phyloP scores from a whole-genome alignment of 2,113 vertebrate species.

The Numenius arquata region DNA sequence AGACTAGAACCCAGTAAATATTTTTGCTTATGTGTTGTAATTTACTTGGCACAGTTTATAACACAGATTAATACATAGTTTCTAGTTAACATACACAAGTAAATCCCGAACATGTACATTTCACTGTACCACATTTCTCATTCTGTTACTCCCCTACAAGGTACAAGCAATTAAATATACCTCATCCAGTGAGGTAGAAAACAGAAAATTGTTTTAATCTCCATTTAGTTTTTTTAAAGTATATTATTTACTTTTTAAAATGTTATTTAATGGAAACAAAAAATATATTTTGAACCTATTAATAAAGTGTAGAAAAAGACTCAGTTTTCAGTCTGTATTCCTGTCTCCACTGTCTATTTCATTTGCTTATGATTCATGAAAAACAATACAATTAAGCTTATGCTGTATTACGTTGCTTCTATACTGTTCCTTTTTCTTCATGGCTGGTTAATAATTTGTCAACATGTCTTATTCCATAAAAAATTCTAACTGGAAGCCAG shows the following conservation, averaged over 20 bases:
- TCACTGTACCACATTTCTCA: not conserved
- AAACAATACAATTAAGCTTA: not conserved
- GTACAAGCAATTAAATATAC: not conserved
- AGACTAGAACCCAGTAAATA: not conserved
- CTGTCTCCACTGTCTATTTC: not conserved
- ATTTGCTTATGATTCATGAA: not conserved
- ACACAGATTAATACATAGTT: not conserved
- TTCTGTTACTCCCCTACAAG: not conserved
- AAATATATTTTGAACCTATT: not conserved
- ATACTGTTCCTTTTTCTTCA: not conserved
- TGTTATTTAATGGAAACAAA: not conserved
- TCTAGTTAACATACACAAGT: not conserved
- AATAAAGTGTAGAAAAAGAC: not conserved
- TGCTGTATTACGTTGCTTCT: not conserved
- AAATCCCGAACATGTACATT: not conserved
- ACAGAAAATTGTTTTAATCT: not conserved
- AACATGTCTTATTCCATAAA: not conserved
- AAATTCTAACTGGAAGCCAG: not conserved
- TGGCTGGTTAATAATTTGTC: not conserved
- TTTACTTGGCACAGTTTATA: not conserved
- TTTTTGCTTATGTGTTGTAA: not conserved
- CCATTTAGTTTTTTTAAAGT: not conserved
- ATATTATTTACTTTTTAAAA: not conserved
- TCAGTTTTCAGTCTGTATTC: not conserved
- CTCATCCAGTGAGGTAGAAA: not conserved